Evolutionary conservation across 2,113 vertebrate genomes (phyloP).

Genomic region (Cyphomyrus discorhynchus): DNA sequence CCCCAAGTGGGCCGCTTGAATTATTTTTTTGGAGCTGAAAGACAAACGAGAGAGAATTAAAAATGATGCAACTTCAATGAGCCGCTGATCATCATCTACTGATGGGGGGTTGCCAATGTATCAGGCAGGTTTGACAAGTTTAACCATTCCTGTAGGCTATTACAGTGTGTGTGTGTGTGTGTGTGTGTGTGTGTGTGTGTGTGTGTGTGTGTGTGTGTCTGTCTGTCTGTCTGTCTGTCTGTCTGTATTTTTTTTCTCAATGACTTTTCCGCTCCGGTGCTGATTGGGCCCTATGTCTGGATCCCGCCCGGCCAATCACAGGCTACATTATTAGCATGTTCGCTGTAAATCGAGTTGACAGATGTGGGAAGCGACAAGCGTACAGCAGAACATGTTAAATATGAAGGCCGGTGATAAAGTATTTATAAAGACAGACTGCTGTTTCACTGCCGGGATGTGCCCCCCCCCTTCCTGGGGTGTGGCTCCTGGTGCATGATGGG

Average conservation of each 20-base stretch:
- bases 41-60: background rate
- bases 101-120: background rate
- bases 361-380: background rate
- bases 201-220: too few relatives aligned
- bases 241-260: background rate
- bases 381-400: background rate
- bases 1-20: background rate
- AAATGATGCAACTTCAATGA: background rate
- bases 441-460: background rate
- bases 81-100: background rate
- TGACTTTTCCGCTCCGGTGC: background rate
- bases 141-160: background rate
- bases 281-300: background rate
- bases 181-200: too few relatives aligned
- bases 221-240: background rate
- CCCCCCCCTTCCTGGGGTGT: background rate
- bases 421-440: background rate
- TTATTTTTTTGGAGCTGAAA: background rate
- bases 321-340: background rate
- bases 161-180: too few relatives aligned
- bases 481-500: background rate
- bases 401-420: background rate
- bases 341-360: background rate
- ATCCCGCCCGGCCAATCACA: background rate
- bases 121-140: background rate